phyloP scores from a whole-genome alignment of 2,113 vertebrate species.

The Thamnophis sirtalis region DNA sequence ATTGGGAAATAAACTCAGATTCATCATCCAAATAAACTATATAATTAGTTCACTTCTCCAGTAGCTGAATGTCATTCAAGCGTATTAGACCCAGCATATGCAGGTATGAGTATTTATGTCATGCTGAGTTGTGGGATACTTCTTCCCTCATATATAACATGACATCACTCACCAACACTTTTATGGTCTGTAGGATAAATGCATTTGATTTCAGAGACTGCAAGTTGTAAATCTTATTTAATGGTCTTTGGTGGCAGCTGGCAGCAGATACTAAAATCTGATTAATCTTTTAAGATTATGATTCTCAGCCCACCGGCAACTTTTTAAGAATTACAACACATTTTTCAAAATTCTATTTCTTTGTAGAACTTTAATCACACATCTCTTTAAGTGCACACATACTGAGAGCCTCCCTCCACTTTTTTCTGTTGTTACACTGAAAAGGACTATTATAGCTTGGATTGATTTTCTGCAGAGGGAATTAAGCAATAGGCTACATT shows the following conservation, averaged over 20 bases:
- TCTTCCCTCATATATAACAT: constrained; percentile 51
- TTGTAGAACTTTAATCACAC: constrained; percentile 1
- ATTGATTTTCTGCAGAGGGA: not conserved
- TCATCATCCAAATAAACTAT: not conserved
- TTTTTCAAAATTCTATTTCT: constrained; percentile 19
- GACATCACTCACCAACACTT: constrained; percentile 11
- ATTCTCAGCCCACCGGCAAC: constrained; percentile 18
- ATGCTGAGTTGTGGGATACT: constrained; percentile 41
- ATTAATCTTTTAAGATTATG: not conserved
- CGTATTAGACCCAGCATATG: constrained; percentile 38
- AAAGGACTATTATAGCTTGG: not conserved
- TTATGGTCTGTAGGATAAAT: not conserved
- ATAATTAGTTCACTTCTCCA: not conserved
- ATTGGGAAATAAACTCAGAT: not conserved
- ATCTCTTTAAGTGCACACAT: constrained; percentile 5
- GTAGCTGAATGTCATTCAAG: not conserved
- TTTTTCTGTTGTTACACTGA: not conserved
- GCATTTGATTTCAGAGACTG: not conserved
- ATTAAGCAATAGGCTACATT: not conserved
- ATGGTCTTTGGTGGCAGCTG: not conserved
- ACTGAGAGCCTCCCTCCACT: constrained; percentile 10
- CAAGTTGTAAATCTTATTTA: not conserved
- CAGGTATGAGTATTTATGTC: constrained; percentile 49
- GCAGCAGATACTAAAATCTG: constrained; percentile 15
- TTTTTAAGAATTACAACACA: not conserved